Evolutionary conservation across 2,888 invertebrate species (phyloP), one percentile per base, ranked within the genome.

Genomic region (Chromoteleia sp.): DNA sequence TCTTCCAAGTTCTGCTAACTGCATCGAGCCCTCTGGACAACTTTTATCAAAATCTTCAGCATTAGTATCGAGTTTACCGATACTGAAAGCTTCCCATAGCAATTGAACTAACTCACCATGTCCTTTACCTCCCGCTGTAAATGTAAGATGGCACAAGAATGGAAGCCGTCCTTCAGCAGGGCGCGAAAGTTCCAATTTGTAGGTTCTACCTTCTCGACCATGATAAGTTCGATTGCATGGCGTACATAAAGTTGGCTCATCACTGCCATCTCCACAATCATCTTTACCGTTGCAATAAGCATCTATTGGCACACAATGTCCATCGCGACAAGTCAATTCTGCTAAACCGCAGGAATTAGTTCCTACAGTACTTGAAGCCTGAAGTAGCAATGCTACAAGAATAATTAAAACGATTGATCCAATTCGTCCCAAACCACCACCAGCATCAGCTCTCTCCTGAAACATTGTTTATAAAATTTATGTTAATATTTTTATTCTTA

Each of bases 181-280:
- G 86, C 95, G 94, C 86, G 95, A 94, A 89, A 97, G 94, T 86
- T 94, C 94, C 91, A 98, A 93, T 87, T 95, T 95, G 94, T 85
- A 89, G n/a, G 89, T 89, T 4, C 89, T 82, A n/a, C 97, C 97
- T 85, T 95, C 95, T 89, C 96, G 96, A 8, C 97, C 98, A 92
- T 97, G 97, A 92, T 97, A 97, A 61, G 98, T 98, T 89, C 97
- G 94, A 93, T 98, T 98, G 93, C 98, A 98, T n/a, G 91, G 91
- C 0, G 96, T 95, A 91, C 97, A 97, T 90, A 94, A 94, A 82
- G 94, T 92, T 61, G 97, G 97, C 92, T 97, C 97, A 92, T 97
- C 97, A 89, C 96, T 96, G 84, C 94, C 94, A 92, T 97, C 97
- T 25, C 95, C 95, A 92, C 97, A 97, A 92, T 97, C 96, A 92